Evolutionary conservation across 1,140 invertebrate species (phyloP).

Genomic region (Hydropsyche tenuis): DNA sequence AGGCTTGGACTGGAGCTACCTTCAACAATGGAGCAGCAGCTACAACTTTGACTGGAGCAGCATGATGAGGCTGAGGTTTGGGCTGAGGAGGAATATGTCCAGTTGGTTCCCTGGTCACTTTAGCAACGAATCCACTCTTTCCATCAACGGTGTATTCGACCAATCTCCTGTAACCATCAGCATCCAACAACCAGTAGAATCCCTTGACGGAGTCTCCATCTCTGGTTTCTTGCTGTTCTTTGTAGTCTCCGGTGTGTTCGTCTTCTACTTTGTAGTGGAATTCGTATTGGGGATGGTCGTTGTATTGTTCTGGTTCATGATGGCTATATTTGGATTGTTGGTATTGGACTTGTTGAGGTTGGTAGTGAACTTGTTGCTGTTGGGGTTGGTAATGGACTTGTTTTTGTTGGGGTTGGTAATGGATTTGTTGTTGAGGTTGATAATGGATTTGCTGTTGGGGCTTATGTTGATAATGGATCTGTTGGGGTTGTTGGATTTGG

Average conservation of each 20-base stretch:
- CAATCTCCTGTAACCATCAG: constrained; percentile 56
- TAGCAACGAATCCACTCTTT: constrained; percentile 42
- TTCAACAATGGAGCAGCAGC: not conserved
- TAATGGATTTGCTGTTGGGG: not conserved
- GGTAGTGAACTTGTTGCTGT: not conserved
- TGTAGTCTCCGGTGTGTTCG: constrained; percentile 61
- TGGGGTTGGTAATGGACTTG: constrained; percentile 13
- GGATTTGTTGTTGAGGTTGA: not conserved
- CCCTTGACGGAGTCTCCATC: constrained; percentile 64
- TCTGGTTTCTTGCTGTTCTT: constrained; percentile 63
- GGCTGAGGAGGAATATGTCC: constrained; percentile 33
- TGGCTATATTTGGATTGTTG: not conserved
- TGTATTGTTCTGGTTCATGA: constrained; percentile 55
- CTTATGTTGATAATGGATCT: constrained; percentile 33
- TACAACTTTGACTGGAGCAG: not conserved
- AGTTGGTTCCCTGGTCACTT: constrained; percentile 40
- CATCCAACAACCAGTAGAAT: constrained; percentile 56
- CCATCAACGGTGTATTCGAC: constrained; percentile 52
- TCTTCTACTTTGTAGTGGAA: constrained; percentile 62
- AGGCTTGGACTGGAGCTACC: not conserved
- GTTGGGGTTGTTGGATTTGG: constrained; percentile 17
- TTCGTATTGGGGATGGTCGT: constrained; percentile 59
- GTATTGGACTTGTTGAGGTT: constrained; percentile 18
- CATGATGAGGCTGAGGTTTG: constrained; percentile 14
- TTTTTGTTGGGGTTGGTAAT: not conserved